Percentiles rank a stretch among this genome's conserved stretches.
phyloP scores from a whole-genome alignment of 2,888 invertebrate species.

The Petrophora chlorosata region DNA sequence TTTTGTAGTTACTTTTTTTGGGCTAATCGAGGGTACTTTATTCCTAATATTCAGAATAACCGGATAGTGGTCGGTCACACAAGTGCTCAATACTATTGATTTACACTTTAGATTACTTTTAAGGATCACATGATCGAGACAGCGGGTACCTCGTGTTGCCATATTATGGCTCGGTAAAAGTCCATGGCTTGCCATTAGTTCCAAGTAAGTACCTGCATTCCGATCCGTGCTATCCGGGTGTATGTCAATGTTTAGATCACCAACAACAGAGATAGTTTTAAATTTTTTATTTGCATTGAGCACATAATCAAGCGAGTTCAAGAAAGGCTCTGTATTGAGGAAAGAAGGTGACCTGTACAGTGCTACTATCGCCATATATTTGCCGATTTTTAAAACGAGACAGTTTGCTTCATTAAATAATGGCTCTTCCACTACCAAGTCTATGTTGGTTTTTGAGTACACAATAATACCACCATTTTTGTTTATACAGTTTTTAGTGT shows the following conservation, averaged over 20 bases:
- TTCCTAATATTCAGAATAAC: background rate
- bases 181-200: conserved; percentile 20
- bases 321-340: background rate
- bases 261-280: conserved; percentile 2
- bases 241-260: conserved; percentile 30
- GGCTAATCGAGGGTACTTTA: background rate
- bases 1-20: background rate
- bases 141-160: conserved; percentile 25
- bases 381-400: background rate
- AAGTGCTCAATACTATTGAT: conserved; percentile 10
- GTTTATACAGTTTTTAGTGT: background rate
- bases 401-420: conserved; percentile 5
- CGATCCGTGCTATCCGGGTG: background rate
- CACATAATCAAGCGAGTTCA: background rate
- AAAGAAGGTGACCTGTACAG: conserved; percentile 14
- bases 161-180: conserved; percentile 22
- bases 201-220: conserved; percentile 15
- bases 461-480: conserved; percentile 9
- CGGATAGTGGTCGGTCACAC: background rate
- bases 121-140: background rate
- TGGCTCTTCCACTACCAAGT: background rate
- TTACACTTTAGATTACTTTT: conserved; percentile 1
- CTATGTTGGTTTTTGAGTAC: background rate
- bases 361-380: background rate
- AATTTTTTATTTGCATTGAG: background rate